Conservation (phyloP, 2,888 invertebrate species). For the Resseliella maxima region DNA sequence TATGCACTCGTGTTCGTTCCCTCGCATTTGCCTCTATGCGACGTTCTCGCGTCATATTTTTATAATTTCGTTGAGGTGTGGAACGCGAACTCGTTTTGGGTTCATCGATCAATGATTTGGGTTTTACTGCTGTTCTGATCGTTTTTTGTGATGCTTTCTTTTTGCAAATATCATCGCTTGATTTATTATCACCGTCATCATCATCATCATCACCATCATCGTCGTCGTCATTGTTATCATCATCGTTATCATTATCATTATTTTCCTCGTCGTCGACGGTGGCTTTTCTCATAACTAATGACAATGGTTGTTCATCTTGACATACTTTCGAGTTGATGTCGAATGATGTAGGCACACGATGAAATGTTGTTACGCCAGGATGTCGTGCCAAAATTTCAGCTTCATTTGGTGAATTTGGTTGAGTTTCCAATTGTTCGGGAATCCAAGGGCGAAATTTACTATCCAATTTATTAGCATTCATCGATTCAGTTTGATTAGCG, state of each 20-base stretch:
- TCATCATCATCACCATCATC: neutral
- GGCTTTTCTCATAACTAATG: slow-evolving; percentile 69
- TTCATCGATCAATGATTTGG: neutral
- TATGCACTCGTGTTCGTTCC: slow-evolving; percentile 92
- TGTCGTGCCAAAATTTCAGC: slow-evolving; percentile 66
- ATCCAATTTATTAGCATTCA: neutral
- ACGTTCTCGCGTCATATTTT: slow-evolving; percentile 93
- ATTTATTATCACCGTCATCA: slow-evolving; percentile 28
- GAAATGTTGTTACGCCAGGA: slow-evolving; percentile 67
- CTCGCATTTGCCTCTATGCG: slow-evolving; percentile 94
- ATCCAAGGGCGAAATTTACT: slow-evolving; percentile 78
- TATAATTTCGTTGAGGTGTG: slow-evolving; percentile 87
- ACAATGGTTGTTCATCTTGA: slow-evolving; percentile 69
- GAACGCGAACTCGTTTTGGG: slow-evolving; percentile 61
- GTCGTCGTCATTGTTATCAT: neutral
- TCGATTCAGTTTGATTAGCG: slow-evolving; percentile 61
- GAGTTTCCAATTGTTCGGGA: slow-evolving; percentile 58
- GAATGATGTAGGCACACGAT: slow-evolving; percentile 62
- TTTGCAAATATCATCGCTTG: neutral
- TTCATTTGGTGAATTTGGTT: slow-evolving; percentile 69
- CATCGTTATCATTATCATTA: neutral
- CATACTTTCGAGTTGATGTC: slow-evolving; percentile 54
- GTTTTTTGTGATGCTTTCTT: neutral
- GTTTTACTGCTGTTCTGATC: neutral
- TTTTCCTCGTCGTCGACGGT: neutral